Evolutionary conservation across 1,140 invertebrate genomes (phyloP), one percentile per base, ranked within the genome.

Genomic region (Sycophaga agraensis): DNA sequence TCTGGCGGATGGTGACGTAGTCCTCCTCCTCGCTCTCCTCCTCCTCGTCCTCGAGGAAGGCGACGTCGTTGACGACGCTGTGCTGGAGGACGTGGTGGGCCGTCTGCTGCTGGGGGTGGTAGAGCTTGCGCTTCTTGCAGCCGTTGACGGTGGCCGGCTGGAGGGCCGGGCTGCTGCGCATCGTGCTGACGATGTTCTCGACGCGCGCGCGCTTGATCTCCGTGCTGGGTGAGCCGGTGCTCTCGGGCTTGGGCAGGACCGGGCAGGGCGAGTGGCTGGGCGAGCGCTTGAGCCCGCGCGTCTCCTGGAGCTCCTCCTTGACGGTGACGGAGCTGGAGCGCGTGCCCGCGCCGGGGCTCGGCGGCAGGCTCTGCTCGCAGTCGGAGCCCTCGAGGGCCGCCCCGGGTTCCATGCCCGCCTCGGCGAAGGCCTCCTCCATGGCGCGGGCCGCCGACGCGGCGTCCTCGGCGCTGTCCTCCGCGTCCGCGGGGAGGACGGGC

Each of bases 111-210:
- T 96, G 93, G 1, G 96, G 96, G 69, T 97, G 93, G 75, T 97
- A 97, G n/a, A 97, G 84, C 79, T 98, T 98, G 19, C 96, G 85
- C 82, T 98, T 98, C 76, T 96, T 96, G 82, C 91, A 97, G 40
- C 91, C 94, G 77, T 93, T 95, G 56, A 93, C 91, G 76, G 87
- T 85, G 5, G 85, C 83, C 37, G 86, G 82, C 68, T 84, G 82
- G 16, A 89, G 84, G 22, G 87, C 88, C 7, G 92, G 91, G 69
- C 91, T 92, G 66, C 90, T 89, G 59, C 92, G 85, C 90, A 96
- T 96, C 48, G 90, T 91, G 51, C 90, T 93, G 50, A 96, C 92
- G 64, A 97, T 96, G 76, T 95, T 95, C 82, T 97, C 95, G 54
- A 97, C 93, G 59, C 94, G 87, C 17, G 93, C 92, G 64, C 93